Base-by-base conservation (phyloP, 2,113 vertebrate genomes). In the Halichoerus grypus region DNA sequence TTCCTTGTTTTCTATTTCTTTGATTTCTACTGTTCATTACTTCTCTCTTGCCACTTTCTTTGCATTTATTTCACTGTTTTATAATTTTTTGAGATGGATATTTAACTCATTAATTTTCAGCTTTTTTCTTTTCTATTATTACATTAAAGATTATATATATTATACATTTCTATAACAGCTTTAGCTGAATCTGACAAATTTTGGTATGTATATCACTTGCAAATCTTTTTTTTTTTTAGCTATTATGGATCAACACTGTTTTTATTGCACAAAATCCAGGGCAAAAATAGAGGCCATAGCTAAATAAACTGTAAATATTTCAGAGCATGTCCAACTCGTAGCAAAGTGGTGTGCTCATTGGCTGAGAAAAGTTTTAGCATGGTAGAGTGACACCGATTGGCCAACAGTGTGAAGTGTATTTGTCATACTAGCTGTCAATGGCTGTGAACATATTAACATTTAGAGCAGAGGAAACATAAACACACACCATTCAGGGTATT, bases 241-340 rank as follows among this genome's bases (percentile, higher is more conserved):
- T 74, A 18, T 59, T 80, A 26, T 19, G 0, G 39, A 39, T 88
- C 39, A 74, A 81, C 83, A 85, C n/a, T 55, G 5, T 71, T 84
- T 95, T 63, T 13, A 80, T 13, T 91, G 19, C 11, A 84, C 13
- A 94, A 94, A 74, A 61, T 88, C 69, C 74, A 72, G 49, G 33
- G 13, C 12, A 59, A 91, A 91, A 80, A 24, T 39, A 72, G 26
- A 85, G 61, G 16, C 46, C 42, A 57, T 0, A 79, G n/a, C 9
- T 79, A 79, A 96, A 28, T 74, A 71, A 92, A 82, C 26, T 76
- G 16, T 26, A 33, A 36, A 19, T 86, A 21, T 90, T 94, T 89
- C 39, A 81, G 69, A 53, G 7, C 1, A 57, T 72, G 4, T 88
- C 69, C 51, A 82, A 6, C 3, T 95, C 28, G 26, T 55, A 61